These are phyloP conservation scores for Geotrypetes seraphini DNA, from an alignment of 2,797 vertebrate genomes.

Conservation along the genomic window DNA sequence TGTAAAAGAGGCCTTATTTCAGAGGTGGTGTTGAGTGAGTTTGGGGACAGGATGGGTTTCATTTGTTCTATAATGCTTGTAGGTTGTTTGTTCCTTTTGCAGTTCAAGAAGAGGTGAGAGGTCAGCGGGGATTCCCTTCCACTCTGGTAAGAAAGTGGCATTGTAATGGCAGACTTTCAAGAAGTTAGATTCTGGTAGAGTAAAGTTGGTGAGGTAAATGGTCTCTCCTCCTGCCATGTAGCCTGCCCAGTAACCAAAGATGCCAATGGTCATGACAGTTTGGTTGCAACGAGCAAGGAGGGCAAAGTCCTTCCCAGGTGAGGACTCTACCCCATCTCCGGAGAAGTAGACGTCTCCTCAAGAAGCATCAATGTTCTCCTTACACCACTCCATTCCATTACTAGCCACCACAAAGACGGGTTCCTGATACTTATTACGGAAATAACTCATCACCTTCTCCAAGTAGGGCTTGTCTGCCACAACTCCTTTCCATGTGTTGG, in stretches of 20 bases:
- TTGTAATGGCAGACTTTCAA: slow-evolving; percentile 19
- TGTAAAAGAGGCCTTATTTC: too few species aligned
- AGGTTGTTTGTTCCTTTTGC: too few species aligned
- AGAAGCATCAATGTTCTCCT: slow-evolving; percentile 25
- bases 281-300: slow-evolving; percentile 42
- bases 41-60: too few species aligned
- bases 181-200: slow-evolving; percentile 21
- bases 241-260: slow-evolving; percentile 42
- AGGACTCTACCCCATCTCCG: slow-evolving; percentile 5
- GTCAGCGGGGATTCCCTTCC: slow-evolving; percentile 31
- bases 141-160: slow-evolving; percentile 24
- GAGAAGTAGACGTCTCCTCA: slow-evolving; percentile 19
- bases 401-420: too few species aligned
- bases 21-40: too few species aligned
- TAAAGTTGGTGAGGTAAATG: slow-evolving; percentile 38
- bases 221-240: slow-evolving; percentile 32
- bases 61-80: too few species aligned
- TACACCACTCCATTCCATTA: slow-evolving; percentile 30
- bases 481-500: slow-evolving; percentile 23
- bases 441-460: slow-evolving; percentile 28
- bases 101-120: too few species aligned
- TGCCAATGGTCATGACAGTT: slow-evolving; percentile 43
- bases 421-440: too few species aligned
- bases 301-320: too few species aligned
- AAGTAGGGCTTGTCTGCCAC: slow-evolving; percentile 31